Evolutionary conservation across 2,888 invertebrate species (phyloP), one percentile per base, ranked within the genome.

Genomic region (Schizaphis graminum): DNA sequence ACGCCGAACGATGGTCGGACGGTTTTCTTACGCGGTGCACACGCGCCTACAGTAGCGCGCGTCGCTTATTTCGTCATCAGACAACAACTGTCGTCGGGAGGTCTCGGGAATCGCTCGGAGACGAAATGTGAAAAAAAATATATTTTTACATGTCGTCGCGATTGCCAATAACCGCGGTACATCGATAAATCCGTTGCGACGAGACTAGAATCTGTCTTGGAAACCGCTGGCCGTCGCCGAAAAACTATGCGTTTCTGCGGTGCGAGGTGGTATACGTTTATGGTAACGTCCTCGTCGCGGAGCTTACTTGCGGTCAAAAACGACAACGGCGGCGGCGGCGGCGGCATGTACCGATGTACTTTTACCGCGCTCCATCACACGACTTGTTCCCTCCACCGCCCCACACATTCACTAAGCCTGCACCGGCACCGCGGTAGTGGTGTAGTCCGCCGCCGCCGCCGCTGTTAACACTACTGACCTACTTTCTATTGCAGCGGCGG

Each of bases 381-480:
- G 57, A 93, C 84, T 90, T 89, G 57, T 90, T 89, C 93, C 89
- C 89, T 57, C 93, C 56, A n/a, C 77, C 89, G 56, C 86, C 5
- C 41, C 35, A 77, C 77, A 2, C 11, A 3, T 16, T 47, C 44
- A 21, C 53, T 5, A 3, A 21, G 53, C 41, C 47, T 1, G 41
- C 47, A 7, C 53, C 61, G n/a, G 24, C 44, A 61, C 61, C 24
- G 57, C 41, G 35, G 67, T 28, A 87, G 61, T 53, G 49, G 86
- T 86, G 44, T 47, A 44, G 28, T 47, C 89, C 57, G 61, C 61
- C n/a, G 61, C 67, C 57, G 86, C 84, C 24, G 53, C 56, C 57
- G 86, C 84, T 13, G 53, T 44, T 90, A 93, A 93, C 93, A 93
- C 93, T 93, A 93, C 93, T 93, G 93, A 93, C 93, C 93, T 93